phyloP scores from a whole-genome alignment of 2,797 vertebrate species.

The Cirrhinus molitorella region DNA sequence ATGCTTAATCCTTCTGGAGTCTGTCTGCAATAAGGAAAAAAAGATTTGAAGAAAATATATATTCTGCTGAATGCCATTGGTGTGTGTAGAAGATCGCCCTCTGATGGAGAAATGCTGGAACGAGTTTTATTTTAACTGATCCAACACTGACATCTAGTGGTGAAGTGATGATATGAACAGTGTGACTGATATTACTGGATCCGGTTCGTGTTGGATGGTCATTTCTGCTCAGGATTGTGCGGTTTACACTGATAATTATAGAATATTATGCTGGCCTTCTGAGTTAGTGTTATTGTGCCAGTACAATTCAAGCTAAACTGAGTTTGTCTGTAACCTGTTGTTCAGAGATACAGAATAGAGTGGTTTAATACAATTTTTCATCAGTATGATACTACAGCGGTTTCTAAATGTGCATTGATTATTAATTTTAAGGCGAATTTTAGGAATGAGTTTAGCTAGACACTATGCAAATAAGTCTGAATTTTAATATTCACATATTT shows the following conservation, averaged over 20 bases:
- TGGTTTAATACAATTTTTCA: neutral
- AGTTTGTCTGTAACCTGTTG: neutral
- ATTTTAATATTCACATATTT: neutral
- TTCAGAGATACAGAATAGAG: neutral
- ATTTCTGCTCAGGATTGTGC: neutral
- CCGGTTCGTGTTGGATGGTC: neutral
- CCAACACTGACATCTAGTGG: conserved; percentile 69
- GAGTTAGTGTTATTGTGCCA: neutral
- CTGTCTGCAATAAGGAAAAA: neutral
- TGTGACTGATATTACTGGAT: neutral
- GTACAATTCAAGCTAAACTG: neutral
- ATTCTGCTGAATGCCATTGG: too few species aligned
- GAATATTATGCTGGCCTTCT: neutral
- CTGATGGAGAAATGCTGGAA: conserved; percentile 58
- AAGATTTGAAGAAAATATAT: neutral
- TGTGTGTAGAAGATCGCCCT: conserved; percentile 43
- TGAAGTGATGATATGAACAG: neutral
- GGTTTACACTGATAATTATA: neutral
- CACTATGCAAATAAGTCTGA: neutral
- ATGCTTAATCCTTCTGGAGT: neutral
- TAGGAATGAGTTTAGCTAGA: neutral
- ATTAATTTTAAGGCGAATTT: neutral
- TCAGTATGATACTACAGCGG: neutral
- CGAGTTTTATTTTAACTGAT: neutral
- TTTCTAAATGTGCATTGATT: neutral